Percentiles rank a stretch among this genome's conserved stretches.
Evolutionary conservation across 1,140 invertebrate species (phyloP).

Genomic region (Ptiloglossa arizonensis): DNA sequence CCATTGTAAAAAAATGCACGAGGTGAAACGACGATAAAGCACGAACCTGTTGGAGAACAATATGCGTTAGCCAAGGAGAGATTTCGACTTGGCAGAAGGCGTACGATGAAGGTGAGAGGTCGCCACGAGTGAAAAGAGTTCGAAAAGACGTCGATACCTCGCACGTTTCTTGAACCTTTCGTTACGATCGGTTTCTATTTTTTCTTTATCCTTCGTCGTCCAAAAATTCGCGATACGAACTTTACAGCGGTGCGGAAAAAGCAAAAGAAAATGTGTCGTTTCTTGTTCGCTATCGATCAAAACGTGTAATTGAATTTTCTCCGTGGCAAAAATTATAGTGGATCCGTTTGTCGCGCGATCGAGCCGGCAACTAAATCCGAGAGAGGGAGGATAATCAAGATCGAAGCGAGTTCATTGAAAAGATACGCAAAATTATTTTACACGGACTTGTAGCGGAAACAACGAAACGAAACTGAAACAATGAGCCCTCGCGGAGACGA

Average conservation of each 20-base stretch:
- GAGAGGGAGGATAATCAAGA: slow-evolving; percentile 10
- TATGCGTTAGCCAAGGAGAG: slow-evolving; percentile 32
- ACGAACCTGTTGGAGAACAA: slow-evolving; percentile 44
- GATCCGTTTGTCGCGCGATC: background rate
- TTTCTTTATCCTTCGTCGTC: too few relatives aligned
- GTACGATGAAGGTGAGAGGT: slow-evolving; percentile 32
- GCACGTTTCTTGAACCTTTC: slow-evolving; percentile 13
- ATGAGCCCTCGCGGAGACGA: background rate
- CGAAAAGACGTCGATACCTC: slow-evolving; percentile 51
- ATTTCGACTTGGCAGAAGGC: slow-evolving; percentile 27
- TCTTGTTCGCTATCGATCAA: too few relatives aligned
- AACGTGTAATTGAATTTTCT: too few relatives aligned
- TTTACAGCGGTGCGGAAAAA: too few relatives aligned
- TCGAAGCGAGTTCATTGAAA: background rate
- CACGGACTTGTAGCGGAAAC: slow-evolving; percentile 3
- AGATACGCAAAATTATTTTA: slow-evolving; percentile 3
- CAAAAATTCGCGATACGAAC: too few relatives aligned
- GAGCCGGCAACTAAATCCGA: slow-evolving; percentile 21
- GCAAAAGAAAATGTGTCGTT: too few relatives aligned
- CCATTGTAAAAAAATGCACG: slow-evolving; percentile 33
- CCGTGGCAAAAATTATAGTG: too few relatives aligned
- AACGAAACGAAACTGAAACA: slow-evolving; percentile 5
- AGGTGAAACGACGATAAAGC: slow-evolving; percentile 48
- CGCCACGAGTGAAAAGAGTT: slow-evolving; percentile 46
- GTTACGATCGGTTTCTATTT: background rate